Evolutionary conservation across 2,113 vertebrate genomes (phyloP), one percentile per base, ranked within the genome.

Genomic region (Acrocephalus arundinaceus): DNA sequence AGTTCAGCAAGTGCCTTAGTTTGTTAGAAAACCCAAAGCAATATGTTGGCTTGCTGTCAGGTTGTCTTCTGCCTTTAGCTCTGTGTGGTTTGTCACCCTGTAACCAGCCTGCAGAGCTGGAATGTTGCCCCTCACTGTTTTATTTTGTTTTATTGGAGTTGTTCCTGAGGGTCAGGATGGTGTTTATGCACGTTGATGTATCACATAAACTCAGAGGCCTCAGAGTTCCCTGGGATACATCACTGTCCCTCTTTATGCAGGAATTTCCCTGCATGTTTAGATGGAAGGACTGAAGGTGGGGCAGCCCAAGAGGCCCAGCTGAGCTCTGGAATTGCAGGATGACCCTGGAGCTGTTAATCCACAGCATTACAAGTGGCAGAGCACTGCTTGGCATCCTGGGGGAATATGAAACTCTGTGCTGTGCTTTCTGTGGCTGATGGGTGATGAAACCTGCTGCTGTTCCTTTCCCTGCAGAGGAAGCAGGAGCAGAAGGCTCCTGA

Each of bases 401-500:
- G 78, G 68, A 55, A 23, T 1, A 13, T 7, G 22, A n/a, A 96
- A 21, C 79, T 28, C 82, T 95, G 3, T 80, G 82, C 87, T 76
- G 21, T 91, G 27, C 35, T 62, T 67, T 37, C 63, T 82, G 83
- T 63, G 85, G 17, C 35, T 80, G 2, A 65, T 31, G 59, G 39
- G 4, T 74, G 58, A 7, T 89, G 72, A 61, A 85, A 92, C 31
- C 51, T 95, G 62, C 92, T 79, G 3, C 1, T 85, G 15, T 76
- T 94, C 41, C 41, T 13, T n/a, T 74, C 94, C 94, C 15, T 82
- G 49, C 91, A 99, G 99, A 99, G 99, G 93, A 99, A 99, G 94
- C 99, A 99, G 93, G 99, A 99, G 11, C 99, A 99, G 96, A 99
- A 99, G 93, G 99, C 99, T 95, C 99, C 99, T 6, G 99, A 99